Base-by-base conservation (phyloP, 35 echinoderm and acorn worm species). In the Eucidaris tribuloides region DNA sequence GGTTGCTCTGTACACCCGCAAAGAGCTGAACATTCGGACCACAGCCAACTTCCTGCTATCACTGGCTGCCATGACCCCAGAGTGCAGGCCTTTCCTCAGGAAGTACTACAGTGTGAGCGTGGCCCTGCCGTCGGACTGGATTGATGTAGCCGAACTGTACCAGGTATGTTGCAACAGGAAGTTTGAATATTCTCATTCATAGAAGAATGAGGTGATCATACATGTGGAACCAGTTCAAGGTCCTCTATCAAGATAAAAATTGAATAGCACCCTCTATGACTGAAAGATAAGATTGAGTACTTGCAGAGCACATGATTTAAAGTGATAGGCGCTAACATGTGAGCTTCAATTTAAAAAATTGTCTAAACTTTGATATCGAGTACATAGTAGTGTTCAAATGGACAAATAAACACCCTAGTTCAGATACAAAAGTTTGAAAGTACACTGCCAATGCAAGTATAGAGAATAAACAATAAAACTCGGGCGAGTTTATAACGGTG, bases 21-120 rank as follows among this genome's bases (percentile, higher is more conserved):
- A 83, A 17, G 94, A 97, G 46, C 71, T 97, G 41, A 97, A 97
- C 44, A 97, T 97, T n/a, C 74, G 94, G 29, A 89, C 85, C 9
- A 92, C 94, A 4, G 90, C 94, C 40, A 92, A 97, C 50, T 97
- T 92, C 74, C 78, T 97, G 61, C 45, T 97, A 28, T 89, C 94
- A 38, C 68, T 92, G 19, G 89, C 94, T 55, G 66, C 94, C 29
- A 87, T 84, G 65, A 65, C 41, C 36, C 65, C 40, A 5, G 81
- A 92, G 41, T 97, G 94, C 77, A 45, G 94, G 41, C 89, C 85
- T 42, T 97, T 83, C 58, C 71, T 97, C 45, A 97, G 85, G 80
- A 97, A 92, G 77, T 97, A 97, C 70, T 97, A 89, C 82, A 81
- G 88, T 38, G 36, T 32, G 28, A 66, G 85, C 37, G 61, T 97